phyloP scores from a whole-genome alignment of 2,888 invertebrate genomes.

The Cosmia pyralina region DNA sequence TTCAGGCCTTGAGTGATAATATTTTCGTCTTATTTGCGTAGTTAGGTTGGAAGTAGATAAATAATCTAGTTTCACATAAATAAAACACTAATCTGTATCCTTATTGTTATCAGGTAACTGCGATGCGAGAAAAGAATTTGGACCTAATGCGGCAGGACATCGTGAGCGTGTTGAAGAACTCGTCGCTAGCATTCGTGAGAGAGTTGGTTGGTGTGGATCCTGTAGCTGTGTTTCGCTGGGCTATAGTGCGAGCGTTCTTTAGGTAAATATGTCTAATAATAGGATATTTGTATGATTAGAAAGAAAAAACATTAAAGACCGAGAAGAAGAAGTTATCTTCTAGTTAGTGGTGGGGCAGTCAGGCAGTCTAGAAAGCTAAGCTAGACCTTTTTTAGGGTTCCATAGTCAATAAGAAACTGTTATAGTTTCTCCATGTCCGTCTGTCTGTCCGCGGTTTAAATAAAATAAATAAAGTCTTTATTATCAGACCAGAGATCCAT shows the following conservation, averaged over 20 bases:
- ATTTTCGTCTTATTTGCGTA: neutral
- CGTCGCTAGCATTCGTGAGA: slow-evolving; percentile 97
- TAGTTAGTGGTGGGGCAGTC: too few relatives aligned
- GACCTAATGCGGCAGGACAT: slow-evolving; percentile 98
- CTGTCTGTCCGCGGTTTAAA: too few relatives aligned
- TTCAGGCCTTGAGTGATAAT: neutral
- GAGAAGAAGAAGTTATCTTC: too few relatives aligned
- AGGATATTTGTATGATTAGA: neutral
- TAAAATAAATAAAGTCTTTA: too few relatives aligned
- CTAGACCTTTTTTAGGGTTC: too few relatives aligned
- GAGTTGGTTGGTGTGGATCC: slow-evolving; percentile 98
- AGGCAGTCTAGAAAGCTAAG: too few relatives aligned
- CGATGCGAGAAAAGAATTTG: slow-evolving; percentile 98
- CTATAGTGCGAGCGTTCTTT: slow-evolving; percentile 97
- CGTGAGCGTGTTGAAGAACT: slow-evolving; percentile 97
- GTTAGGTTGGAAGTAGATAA: neutral
- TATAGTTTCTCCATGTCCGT: too few relatives aligned
- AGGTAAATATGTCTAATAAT: slow-evolving; percentile 75
- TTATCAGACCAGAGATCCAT: too few relatives aligned
- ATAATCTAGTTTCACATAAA: too few relatives aligned
- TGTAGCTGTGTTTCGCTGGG: slow-evolving; percentile 98
- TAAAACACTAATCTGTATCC: neutral
- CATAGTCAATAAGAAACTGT: too few relatives aligned
- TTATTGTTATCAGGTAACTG: slow-evolving; percentile 90
- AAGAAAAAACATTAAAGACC: neutral